Percentiles rank a stretch among this genome's conserved stretches.
These are phyloP conservation scores for Bambusicola thoracicus DNA, from an alignment of 2,113 vertebrate species.

Conservation along the genomic window DNA sequence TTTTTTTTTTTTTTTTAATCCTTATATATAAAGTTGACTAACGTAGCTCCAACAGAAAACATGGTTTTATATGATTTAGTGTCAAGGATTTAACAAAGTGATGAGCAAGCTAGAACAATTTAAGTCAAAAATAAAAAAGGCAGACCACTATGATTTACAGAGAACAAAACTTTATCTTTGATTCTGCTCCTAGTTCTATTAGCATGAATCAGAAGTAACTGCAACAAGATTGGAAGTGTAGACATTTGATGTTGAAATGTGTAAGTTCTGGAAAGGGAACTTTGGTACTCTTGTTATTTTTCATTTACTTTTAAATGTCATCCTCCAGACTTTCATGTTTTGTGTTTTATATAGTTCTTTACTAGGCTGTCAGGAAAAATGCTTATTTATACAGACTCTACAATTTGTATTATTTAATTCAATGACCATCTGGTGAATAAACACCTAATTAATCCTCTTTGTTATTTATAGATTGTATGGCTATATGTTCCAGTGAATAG, in stretches of 20 bases:
- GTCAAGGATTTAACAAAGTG: neutral
- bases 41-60: neutral
- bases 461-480: constrained; percentile 4
- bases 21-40: neutral
- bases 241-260: neutral
- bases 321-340: neutral
- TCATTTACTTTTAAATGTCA: neutral
- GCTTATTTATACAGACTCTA: neutral
- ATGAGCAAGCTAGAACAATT: neutral
- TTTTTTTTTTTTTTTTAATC: neutral
- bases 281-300: neutral
- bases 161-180: neutral
- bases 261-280: neutral
- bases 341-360: neutral
- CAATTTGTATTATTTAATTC: constrained; percentile 24
- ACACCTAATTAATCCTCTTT: constrained; percentile 22
- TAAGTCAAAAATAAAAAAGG: neutral
- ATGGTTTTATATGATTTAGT: neutral
- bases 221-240: neutral
- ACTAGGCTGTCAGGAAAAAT: neutral
- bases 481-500: neutral
- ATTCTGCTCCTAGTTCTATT: neutral
- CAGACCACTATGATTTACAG: neutral
- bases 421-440: neutral
- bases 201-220: neutral